phyloP scores from a whole-genome alignment of 2,797 vertebrate genomes.

The Tolypeutes matacus region DNA sequence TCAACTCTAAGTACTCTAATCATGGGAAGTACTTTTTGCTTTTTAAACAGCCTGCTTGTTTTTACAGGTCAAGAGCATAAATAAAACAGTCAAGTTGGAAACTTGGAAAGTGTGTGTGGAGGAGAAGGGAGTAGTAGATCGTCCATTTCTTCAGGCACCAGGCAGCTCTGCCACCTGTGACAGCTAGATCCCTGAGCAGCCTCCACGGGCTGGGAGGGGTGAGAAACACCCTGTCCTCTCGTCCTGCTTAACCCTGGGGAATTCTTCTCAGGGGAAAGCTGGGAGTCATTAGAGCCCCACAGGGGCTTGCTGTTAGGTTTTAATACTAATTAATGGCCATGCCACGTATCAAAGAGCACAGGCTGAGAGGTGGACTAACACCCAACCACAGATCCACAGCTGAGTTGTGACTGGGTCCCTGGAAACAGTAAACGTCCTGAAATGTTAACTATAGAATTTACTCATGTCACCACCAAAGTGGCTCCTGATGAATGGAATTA shows the following conservation, averaged over 20 bases:
- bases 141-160: constrained; percentile 59
- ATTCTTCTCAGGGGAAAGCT: not conserved
- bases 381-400: rapidly evolving
- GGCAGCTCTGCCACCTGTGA: rapidly evolving
- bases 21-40: constrained; percentile 81
- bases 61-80: constrained; percentile 82
- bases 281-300: not conserved
- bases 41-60: constrained; percentile 81
- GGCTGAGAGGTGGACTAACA: no score
- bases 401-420: rapidly evolving
- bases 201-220: not conserved
- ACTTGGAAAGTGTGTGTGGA: constrained; percentile 74
- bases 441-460: not conserved
- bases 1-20: constrained; percentile 77
- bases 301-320: not conserved
- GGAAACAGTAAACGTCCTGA: rapidly evolving
- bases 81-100: constrained; percentile 83
- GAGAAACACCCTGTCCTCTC: constrained; percentile 43
- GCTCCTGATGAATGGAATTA: not conserved
- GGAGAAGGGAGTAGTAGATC: constrained; percentile 74
- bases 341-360: not conserved
- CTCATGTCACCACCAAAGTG: not conserved
- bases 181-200: not conserved
- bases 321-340: not conserved
- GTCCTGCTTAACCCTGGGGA: constrained; percentile 50